These are phyloP conservation scores for Amphibalanus amphitrite DNA, from an alignment of 1,140 invertebrate species.

Conservation along the genomic window DNA sequence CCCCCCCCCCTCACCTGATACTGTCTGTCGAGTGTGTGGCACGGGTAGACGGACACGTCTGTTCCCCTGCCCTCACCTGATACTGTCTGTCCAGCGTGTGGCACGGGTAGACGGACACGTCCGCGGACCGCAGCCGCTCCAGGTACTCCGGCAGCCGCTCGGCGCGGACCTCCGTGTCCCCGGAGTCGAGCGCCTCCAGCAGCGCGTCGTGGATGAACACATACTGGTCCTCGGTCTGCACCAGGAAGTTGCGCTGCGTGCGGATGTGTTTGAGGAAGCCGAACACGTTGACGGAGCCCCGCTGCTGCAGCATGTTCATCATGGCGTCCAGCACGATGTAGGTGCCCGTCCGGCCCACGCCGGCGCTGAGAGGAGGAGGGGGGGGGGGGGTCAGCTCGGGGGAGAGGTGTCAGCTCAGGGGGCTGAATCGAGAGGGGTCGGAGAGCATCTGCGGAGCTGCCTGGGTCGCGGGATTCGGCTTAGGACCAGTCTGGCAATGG, in stretches of 20 bases:
- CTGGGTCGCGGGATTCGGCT: no score
- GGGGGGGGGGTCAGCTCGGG: no score
- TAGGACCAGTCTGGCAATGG: no score
- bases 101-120: constrained; percentile 1
- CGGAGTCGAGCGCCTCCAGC: constrained; percentile 36
- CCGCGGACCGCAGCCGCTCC: constrained; percentile 48
- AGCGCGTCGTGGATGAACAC: constrained; percentile 89
- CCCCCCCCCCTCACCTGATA: no score
- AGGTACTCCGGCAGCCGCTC: constrained; percentile 84
- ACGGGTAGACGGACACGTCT: no score
- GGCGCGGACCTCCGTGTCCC: constrained; percentile 55
- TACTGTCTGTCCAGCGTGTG: neutral
- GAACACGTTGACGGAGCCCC: constrained; percentile 25
- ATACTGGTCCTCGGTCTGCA: constrained; percentile 61
- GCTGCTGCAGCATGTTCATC: constrained; percentile 22
- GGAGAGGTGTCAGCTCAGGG: no score
- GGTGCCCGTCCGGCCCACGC: constrained; percentile 28
- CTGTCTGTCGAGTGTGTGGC: no score
- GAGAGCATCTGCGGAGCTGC: no score
- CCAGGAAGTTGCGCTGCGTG: constrained; percentile 26
- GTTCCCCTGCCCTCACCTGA: no score
- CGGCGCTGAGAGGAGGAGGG: constrained; percentile 19
- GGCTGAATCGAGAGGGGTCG: no score
- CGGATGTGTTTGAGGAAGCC: constrained; percentile 26
- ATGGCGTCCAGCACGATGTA: constrained; percentile 28